A percentile compares a stretch with the other conserved stretches of the same genome.
phyloP scores from a whole-genome alignment of 2,113 vertebrate genomes.

The Athene cunicularia region DNA sequence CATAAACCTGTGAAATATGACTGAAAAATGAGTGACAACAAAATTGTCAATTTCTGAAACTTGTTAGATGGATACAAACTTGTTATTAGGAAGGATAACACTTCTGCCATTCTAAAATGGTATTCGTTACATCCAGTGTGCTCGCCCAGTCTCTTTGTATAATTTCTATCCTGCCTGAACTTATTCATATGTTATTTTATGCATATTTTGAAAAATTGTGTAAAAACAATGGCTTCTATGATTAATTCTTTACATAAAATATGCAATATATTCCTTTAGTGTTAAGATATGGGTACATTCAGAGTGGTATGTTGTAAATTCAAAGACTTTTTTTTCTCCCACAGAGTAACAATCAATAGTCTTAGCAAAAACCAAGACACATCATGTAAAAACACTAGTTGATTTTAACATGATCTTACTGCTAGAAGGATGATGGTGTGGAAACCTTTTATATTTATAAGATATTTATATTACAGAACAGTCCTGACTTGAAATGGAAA shows the following conservation, averaged over 20 bases:
- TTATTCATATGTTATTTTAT: background rate
- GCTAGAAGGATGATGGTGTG: background rate
- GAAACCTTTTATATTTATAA: constrained; percentile 2
- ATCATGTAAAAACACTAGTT: background rate
- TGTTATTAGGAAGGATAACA: background rate
- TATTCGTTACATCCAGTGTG: background rate
- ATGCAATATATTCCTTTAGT: background rate
- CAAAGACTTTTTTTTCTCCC: background rate
- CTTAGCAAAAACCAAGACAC: background rate
- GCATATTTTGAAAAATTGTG: background rate
- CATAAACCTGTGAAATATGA: background rate
- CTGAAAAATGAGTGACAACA: background rate
- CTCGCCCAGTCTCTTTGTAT: background rate
- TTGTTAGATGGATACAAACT: background rate
- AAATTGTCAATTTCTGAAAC: background rate
- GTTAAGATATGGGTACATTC: background rate
- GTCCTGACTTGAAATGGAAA: background rate
- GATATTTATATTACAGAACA: background rate
- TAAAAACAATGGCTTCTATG: background rate
- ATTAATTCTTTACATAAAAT: background rate
- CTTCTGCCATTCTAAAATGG: background rate
- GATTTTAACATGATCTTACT: background rate
- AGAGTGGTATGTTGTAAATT: background rate
- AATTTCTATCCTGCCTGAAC: background rate
- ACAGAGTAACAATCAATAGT: background rate